Percentiles rank a stretch among this genome's conserved stretches.
Evolutionary conservation across 2,888 invertebrate species (phyloP).

Genomic region (Disparrhopalites patrizii): DNA sequence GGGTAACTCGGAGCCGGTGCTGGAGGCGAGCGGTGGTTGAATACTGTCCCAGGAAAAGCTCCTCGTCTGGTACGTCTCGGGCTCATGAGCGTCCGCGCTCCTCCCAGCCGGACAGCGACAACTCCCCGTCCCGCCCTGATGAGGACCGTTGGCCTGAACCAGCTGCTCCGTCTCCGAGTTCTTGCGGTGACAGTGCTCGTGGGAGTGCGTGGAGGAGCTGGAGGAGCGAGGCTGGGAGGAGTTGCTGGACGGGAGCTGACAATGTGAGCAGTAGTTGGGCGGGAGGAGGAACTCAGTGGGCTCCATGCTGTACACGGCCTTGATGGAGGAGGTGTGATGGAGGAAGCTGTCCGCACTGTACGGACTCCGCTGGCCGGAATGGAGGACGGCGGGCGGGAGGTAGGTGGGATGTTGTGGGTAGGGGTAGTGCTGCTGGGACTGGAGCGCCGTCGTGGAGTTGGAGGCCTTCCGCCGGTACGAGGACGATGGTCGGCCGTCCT

Average conservation of each 20-base stretch:
- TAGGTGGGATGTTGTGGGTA: neutral
- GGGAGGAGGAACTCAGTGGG: conserved; percentile 26
- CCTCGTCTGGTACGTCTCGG: neutral
- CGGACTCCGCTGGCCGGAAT: neutral
- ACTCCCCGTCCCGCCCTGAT: neutral
- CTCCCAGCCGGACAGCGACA: neutral
- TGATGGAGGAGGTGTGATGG: too few species aligned
- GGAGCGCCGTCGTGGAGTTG: conserved; percentile 4
- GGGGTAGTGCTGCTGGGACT: neutral
- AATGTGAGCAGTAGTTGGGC: neutral
- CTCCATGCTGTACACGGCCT: conserved; percentile 29
- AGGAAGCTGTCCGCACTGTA: neutral
- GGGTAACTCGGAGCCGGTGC: conserved; percentile 9
- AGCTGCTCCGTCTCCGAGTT: conserved; percentile 32
- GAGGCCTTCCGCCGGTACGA: conserved; percentile 20
- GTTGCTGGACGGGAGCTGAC: neutral
- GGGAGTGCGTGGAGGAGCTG: neutral
- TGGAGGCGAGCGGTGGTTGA: neutral
- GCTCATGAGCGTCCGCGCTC: neutral
- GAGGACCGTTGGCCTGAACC: conserved; percentile 22
- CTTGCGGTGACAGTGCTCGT: conserved; percentile 11
- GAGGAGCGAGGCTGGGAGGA: neutral
- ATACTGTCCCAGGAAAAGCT: conserved; percentile 6
- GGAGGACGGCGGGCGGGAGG: neutral
- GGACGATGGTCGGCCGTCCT: conserved; percentile 25